Evolutionary conservation across 2,113 vertebrate genomes (phyloP).

Genomic region (Syngnathus scovelli): DNA sequence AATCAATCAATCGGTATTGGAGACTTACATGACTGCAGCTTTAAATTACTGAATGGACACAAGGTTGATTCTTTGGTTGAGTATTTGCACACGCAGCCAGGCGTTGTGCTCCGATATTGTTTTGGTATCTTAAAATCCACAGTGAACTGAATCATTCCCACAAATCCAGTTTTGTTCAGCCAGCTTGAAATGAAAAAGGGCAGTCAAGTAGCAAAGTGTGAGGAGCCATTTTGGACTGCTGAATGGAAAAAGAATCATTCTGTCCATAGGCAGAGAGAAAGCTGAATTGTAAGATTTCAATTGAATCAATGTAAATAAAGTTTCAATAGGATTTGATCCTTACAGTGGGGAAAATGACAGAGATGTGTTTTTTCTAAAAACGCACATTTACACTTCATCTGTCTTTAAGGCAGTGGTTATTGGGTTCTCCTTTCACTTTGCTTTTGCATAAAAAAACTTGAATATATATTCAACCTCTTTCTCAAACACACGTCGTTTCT

Average conservation of each 20-base stretch:
- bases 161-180: conserved; percentile 7
- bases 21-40: neutral
- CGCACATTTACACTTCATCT: neutral
- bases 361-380: neutral
- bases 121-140: neutral
- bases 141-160: conserved; percentile 5
- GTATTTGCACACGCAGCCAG: neutral
- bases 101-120: neutral
- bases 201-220: conserved; percentile 16
- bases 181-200: conserved; percentile 13
- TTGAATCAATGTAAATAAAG: neutral
- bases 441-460: conserved; percentile 16
- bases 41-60: neutral
- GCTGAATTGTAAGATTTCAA: neutral
- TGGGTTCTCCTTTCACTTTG: conserved; percentile 2
- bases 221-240: neutral
- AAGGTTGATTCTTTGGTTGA: conserved; percentile 2
- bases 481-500: conserved; percentile 20
- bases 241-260: neutral
- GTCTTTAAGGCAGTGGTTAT: neutral
- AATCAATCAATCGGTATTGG: neutral
- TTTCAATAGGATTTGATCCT: neutral
- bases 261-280: neutral
- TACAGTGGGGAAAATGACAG: no score
- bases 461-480: neutral